A percentile compares a stretch with the other conserved stretches of the same genome.
Conservation (phyloP, 2,113 vertebrate species). For the Verasper variegatus region DNA sequence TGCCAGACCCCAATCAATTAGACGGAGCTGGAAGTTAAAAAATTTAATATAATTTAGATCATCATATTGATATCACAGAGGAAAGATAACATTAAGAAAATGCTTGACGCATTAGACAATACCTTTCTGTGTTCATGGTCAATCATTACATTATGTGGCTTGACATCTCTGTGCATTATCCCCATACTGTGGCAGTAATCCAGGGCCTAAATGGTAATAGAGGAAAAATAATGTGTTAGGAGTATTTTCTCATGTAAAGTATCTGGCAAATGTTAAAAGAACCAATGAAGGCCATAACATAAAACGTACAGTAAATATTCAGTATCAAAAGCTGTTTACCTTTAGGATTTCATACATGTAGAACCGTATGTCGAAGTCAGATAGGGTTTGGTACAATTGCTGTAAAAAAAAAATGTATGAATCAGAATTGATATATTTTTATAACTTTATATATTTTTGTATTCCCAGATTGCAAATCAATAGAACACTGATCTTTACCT, state of each 20-base stretch:
- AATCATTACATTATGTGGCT: slow-evolving; percentile 92
- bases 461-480: neutral
- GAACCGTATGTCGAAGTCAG: slow-evolving; percentile 90
- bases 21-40: slow-evolving; percentile 79
- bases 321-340: slow-evolving; percentile 60
- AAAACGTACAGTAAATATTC: neutral
- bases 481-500: slow-evolving; percentile 73
- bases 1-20: slow-evolving; percentile 91
- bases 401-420: slow-evolving; percentile 39
- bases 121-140: slow-evolving; percentile 92
- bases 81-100: neutral
- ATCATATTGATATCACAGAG: neutral
- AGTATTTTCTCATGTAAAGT: neutral
- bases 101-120: neutral
- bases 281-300: neutral
- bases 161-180: slow-evolving; percentile 91
- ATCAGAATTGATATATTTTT: neutral
- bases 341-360: slow-evolving; percentile 93
- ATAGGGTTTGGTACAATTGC: slow-evolving; percentile 91
- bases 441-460: too few species aligned
- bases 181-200: slow-evolving; percentile 90
- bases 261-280: neutral
- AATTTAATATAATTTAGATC: neutral
- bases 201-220: slow-evolving; percentile 68
- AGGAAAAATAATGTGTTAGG: neutral